Base-by-base conservation (phyloP, 2,113 vertebrate genomes). In the Ceuthmochares aereus region DNA sequence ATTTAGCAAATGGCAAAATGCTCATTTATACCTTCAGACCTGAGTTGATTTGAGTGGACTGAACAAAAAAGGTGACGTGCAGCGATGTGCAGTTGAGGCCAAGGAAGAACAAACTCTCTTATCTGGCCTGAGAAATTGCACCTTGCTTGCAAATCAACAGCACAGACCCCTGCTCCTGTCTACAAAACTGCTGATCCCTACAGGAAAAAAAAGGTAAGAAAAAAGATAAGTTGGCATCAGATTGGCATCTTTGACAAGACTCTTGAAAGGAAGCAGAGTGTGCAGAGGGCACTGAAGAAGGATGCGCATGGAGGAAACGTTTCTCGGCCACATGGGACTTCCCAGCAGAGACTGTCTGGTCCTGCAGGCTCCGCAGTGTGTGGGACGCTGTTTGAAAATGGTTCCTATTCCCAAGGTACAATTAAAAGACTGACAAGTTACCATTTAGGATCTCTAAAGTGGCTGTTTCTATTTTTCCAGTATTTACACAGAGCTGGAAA, bases 281-380 rank as follows among this genome's bases (percentile, higher is more conserved):
- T 12, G 21, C 60, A 79, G 60, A 62, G 32, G 36, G 62, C 7
- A 3, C 32, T 26, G 69, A 70, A 82, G 64, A 93, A 49, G 47
- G 47, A 49, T 49, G 47, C 17, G 45, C 45, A 21, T 21, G 20
- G 45, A 47, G 20, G 45, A 47, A 47, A 47, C 21, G 47, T 20
- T 49, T 49, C 70, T 75, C 60, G 63, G 49, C 12, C 34, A 6
- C 0, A 0, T 32, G 52, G 74, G 32, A 64, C 58, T 34, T 45
- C 45, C 37, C 89, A 67, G 75, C 40, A 90, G 56, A 79, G 66
- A 40, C 42, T 4, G 1, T 3, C 79, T 1, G 0, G 22, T 9
- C 63, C 32, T 25, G n/a, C 40, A 2, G 55, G 43, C 59, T 62
- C 54, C 0, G 2, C 83, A 59, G 67, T 3, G 0, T 6, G 14